Evolutionary conservation across 37 sponge, comb jelly and placozoan genomes (phyloP).

Genomic region (Diacarnus erythraeanus): DNA sequence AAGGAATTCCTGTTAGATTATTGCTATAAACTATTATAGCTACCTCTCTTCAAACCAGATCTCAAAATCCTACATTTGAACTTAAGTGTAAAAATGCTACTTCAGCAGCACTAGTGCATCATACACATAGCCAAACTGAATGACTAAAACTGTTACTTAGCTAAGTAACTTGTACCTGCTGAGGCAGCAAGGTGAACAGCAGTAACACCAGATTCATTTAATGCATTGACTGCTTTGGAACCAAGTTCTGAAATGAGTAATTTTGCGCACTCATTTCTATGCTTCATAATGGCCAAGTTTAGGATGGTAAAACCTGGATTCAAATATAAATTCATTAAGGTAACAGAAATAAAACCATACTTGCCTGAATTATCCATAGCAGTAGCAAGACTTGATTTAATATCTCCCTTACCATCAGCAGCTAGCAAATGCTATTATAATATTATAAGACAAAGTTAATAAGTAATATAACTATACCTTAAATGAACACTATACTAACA

Average conservation of each 20-base stretch:
- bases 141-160: constrained; percentile 1
- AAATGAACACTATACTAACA: no score
- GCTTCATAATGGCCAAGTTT: constrained; percentile 65
- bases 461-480: no score
- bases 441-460: no score
- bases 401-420: constrained; percentile 5
- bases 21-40: no score
- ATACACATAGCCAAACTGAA: background rate
- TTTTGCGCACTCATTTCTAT: constrained; percentile 51
- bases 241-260: constrained; percentile 65
- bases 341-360: background rate
- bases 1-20: no score
- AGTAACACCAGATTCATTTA: constrained; percentile 67
- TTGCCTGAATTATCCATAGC: constrained; percentile 27
- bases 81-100: no score
- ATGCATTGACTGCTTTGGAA: constrained; percentile 39
- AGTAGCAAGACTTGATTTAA: constrained; percentile 2
- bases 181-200: constrained; percentile 77
- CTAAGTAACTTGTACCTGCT: constrained; percentile 51
- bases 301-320: constrained; percentile 68
- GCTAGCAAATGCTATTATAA: background rate
- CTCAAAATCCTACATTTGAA: no score
- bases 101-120: background rate
- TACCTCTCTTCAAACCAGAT: no score
- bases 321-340: background rate